A percentile compares a stretch with the other conserved stretches of the same genome.
Conservation (phyloP, 2,888 invertebrate genomes). For the Therioaphis trifolii region DNA sequence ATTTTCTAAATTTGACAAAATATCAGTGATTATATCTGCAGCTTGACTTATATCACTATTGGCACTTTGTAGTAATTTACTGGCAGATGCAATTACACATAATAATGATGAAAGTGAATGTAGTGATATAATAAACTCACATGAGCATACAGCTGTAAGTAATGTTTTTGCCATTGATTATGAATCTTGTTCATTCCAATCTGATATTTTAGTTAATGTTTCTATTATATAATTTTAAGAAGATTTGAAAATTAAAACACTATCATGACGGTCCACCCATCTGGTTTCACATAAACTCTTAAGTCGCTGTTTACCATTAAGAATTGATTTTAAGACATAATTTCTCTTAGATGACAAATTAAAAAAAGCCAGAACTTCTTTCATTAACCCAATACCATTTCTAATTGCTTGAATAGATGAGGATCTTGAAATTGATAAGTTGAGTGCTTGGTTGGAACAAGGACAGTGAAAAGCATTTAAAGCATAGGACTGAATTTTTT, state of each 20-base stretch:
- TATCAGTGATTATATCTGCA: slow-evolving; percentile 8
- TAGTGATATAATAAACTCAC: slow-evolving; percentile 29
- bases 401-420: slow-evolving; percentile 32
- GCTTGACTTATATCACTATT: slow-evolving; percentile 55
- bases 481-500: slow-evolving; percentile 47
- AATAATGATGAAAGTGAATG: slow-evolving; percentile 4
- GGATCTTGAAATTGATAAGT: slow-evolving; percentile 62
- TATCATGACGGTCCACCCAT: background rate
- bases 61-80: slow-evolving; percentile 23
- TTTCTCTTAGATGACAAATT: slow-evolving; percentile 15
- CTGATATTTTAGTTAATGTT: slow-evolving; percentile 7
- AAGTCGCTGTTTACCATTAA: background rate
- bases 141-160: background rate
- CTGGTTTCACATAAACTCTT: slow-evolving; percentile 21
- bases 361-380: no score
- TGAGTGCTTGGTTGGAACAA: slow-evolving; percentile 63
- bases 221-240: slow-evolving; percentile 2
- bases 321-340: slow-evolving; percentile 17
- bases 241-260: slow-evolving; percentile 17
- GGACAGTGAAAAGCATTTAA: slow-evolving; percentile 57
- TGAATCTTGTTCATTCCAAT: background rate
- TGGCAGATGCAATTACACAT: background rate
- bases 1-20: slow-evolving; percentile 20
- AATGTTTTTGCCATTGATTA: background rate
- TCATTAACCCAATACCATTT: background rate